These are phyloP conservation scores for Lamproptera curius DNA, from an alignment of 2,888 invertebrate species.

Conservation along the genomic window DNA sequence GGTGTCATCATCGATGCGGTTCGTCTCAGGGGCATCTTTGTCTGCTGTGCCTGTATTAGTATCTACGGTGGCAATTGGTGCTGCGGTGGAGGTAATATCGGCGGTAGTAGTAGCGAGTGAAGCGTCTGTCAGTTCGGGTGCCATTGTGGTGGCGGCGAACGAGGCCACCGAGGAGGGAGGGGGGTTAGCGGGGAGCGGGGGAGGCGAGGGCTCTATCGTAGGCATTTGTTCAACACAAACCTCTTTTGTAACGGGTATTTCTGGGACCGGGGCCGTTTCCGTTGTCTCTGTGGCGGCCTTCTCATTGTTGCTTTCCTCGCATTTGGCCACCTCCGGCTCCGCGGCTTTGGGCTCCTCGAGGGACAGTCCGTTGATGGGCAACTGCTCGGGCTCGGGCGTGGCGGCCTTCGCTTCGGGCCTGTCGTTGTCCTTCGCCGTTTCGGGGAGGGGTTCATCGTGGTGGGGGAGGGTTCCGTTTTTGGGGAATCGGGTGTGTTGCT, in stretches of 20 bases:
- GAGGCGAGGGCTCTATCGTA: conserved; percentile 82
- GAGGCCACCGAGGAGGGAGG: conserved; percentile 87
- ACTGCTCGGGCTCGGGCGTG: conserved; percentile 49
- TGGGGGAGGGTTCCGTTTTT: conserved; percentile 40
- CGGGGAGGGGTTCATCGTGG: conserved; percentile 30
- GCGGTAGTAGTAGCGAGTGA: conserved; percentile 58
- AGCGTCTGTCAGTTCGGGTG: conserved; percentile 70
- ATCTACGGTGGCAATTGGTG: conserved; percentile 43
- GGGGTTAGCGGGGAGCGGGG: conserved; percentile 85
- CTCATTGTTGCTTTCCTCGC: conserved; percentile 51
- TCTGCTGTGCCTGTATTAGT: conserved; percentile 35
- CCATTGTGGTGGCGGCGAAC: conserved; percentile 84
- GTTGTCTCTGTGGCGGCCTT: conserved; percentile 48
- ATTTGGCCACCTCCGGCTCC: conserved; percentile 39
- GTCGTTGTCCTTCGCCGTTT: conserved; percentile 35
- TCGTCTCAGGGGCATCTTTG: conserved; percentile 9
- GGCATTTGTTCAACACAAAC: conserved; percentile 78
- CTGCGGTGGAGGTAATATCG: conserved; percentile 46
- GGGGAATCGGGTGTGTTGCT: conserved; percentile 64
- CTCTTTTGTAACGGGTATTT: conserved; percentile 70
- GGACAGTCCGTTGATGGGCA: conserved; percentile 64
- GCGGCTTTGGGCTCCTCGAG: conserved; percentile 54
- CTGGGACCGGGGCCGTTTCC: conserved; percentile 58
- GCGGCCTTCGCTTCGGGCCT: conserved; percentile 43
- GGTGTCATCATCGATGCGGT: conserved; percentile 24